phyloP scores from a whole-genome alignment of 2,888 invertebrate species.

The Agrotis exclamationis region DNA sequence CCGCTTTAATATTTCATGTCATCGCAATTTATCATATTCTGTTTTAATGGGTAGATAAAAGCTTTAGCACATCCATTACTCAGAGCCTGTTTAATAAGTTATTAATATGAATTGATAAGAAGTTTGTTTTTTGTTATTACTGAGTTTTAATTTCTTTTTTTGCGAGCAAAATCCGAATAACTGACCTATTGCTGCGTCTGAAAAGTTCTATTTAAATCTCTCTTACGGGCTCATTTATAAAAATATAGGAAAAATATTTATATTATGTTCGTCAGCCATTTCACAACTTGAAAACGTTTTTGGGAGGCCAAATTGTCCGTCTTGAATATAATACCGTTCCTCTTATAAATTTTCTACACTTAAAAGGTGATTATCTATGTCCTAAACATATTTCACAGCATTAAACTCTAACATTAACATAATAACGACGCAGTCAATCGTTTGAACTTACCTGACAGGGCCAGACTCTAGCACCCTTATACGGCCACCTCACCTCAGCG shows the following conservation, averaged over 20 bases:
- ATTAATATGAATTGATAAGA: conserved; percentile 3
- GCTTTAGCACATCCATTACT: conserved; percentile 34
- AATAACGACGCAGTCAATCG: conserved; percentile 58
- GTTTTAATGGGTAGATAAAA: conserved; percentile 20
- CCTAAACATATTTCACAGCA: neutral
- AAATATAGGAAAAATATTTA: neutral
- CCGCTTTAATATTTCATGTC: conserved; percentile 32
- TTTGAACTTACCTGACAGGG: conserved; percentile 69
- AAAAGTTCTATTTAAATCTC: neutral
- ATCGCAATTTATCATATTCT: conserved; percentile 32
- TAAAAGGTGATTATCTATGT: neutral
- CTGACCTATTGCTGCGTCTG: neutral
- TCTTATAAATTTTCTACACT: neutral
- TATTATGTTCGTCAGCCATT: neutral
- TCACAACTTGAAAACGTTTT: too few relatives aligned
- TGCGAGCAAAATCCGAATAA: neutral
- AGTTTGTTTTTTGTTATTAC: neutral
- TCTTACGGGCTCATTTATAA: too few relatives aligned
- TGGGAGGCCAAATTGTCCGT: neutral
- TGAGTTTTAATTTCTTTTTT: neutral
- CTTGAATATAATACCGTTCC: neutral
- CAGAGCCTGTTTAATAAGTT: neutral
- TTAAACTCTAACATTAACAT: conserved; percentile 53
- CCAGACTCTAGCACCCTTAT: conserved; percentile 69
- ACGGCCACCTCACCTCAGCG: conserved; percentile 61